Evolutionary conservation across 2,888 invertebrate genomes (phyloP).

Genomic region (Eupithecia pulchellata): DNA sequence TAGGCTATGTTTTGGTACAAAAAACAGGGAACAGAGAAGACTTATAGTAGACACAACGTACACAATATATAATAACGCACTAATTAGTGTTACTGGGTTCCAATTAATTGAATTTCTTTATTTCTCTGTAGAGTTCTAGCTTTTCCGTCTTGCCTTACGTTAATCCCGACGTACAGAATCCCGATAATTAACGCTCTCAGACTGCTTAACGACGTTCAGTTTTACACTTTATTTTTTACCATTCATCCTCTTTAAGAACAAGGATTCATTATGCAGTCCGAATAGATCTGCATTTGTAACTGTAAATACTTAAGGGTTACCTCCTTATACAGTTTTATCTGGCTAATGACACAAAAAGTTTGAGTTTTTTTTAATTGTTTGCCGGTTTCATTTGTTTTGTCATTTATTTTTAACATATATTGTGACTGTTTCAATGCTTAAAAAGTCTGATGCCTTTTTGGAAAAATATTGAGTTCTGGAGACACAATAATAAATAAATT

Average conservation of each 20-base stretch:
- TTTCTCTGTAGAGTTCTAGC: constrained; percentile 6
- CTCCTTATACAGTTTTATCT: constrained; percentile 30
- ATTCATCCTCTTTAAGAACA: constrained; percentile 50
- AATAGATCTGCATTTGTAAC: constrained; percentile 39
- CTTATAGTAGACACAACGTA: too few relatives aligned
- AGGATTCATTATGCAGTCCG: constrained; percentile 53
- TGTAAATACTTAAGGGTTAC: constrained; percentile 33
- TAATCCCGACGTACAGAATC: constrained; percentile 47
- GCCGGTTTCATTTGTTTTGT: neutral
- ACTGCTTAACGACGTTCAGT: constrained; percentile 57
- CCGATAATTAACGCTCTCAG: constrained; percentile 61
- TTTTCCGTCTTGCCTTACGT: constrained; percentile 12
- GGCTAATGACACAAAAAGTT: neutral
- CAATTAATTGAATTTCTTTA: too few relatives aligned
- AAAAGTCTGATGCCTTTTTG: too few relatives aligned
- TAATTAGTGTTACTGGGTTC: too few relatives aligned
- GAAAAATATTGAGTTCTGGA: too few relatives aligned
- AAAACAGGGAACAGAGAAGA: too few relatives aligned
- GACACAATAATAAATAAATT: too few relatives aligned
- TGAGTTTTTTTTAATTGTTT: neutral
- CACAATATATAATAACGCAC: too few relatives aligned
- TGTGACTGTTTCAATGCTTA: neutral
- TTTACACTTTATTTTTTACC: constrained; percentile 51
- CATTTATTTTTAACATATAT: neutral
- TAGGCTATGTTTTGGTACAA: too few relatives aligned